Evolutionary conservation across 2,888 invertebrate genomes (phyloP).

Genomic region (Pterobdella sp.): DNA sequence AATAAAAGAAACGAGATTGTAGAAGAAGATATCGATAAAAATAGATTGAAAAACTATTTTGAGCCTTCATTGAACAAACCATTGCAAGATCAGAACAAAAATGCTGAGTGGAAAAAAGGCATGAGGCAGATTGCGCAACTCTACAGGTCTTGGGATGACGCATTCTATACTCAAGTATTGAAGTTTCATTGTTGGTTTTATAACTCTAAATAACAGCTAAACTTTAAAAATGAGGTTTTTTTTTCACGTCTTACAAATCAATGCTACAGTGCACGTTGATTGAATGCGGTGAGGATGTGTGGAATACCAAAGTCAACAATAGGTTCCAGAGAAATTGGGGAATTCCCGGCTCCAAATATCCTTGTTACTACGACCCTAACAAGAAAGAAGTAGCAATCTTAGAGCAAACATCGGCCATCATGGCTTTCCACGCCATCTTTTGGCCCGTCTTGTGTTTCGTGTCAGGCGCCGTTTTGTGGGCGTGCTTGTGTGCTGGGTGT

Average conservation of each 20-base stretch:
- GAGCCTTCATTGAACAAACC: not conserved
- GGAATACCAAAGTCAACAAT: slow-evolving; percentile 36
- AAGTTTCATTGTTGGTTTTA: not conserved
- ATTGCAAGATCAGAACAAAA: no score
- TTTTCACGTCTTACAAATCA: not conserved
- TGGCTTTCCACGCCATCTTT: slow-evolving; percentile 34
- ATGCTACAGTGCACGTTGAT: slow-evolving; percentile 35
- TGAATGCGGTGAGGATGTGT: slow-evolving; percentile 37
- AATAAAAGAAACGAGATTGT: not conserved
- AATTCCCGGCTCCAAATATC: slow-evolving; percentile 26
- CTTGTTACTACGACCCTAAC: slow-evolving; percentile 35
- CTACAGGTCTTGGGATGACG: slow-evolving; percentile 35
- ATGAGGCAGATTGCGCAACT: slow-evolving; percentile 28
- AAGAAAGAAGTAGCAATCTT: slow-evolving; percentile 30
- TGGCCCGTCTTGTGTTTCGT: slow-evolving; percentile 36
- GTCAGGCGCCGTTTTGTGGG: slow-evolving; percentile 34
- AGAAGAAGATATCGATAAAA: not conserved
- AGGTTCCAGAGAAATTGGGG: slow-evolving; percentile 35
- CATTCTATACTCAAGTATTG: slow-evolving; percentile 34
- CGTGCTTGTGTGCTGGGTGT: slow-evolving; percentile 37
- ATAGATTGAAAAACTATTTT: not conserved
- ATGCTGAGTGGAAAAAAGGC: no score
- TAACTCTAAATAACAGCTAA: not conserved
- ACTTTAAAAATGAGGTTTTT: not conserved
- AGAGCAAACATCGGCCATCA: slow-evolving; percentile 27